These are phyloP conservation scores for Palythoa caribaeorum DNA, from an alignment of 92 coral and sea anemone genomes.

Conservation along the genomic window DNA sequence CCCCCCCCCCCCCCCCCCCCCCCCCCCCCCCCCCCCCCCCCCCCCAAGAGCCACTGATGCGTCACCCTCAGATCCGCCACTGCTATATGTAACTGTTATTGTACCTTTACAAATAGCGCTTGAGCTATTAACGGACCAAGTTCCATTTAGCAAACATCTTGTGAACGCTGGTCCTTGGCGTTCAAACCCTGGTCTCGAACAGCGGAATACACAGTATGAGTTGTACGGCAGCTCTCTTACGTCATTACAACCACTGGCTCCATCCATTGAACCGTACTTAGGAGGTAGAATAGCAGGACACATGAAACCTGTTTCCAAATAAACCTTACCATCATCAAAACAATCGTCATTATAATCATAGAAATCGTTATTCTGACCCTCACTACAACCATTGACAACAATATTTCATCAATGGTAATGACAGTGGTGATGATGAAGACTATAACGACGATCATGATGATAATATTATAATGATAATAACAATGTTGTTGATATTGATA, in stretches of 20 bases:
- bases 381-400: too few relatives aligned
- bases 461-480: too few relatives aligned
- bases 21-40: too few relatives aligned
- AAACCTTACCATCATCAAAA: not conserved
- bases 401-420: too few relatives aligned
- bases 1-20: too few relatives aligned
- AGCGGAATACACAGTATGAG: conserved; percentile 21
- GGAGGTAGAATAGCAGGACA: conserved; percentile 25
- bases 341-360: not conserved
- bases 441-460: too few relatives aligned
- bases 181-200: not conserved
- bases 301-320: conserved; percentile 1
- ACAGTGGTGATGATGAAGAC: too few relatives aligned
- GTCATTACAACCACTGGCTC: conserved; percentile 7
- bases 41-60: too few relatives aligned
- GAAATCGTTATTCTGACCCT: too few relatives aligned
- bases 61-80: too few relatives aligned
- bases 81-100: not conserved
- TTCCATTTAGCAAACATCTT: conserved; percentile 19
- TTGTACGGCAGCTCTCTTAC: conserved; percentile 15
- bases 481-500: too few relatives aligned
- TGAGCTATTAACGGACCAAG: conserved; percentile 23
- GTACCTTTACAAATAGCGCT: conserved; percentile 11
- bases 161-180: not conserved
- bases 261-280: conserved; percentile 18